phyloP scores from a whole-genome alignment of 2,113 vertebrate genomes.

The Ramphastos sulfuratus region DNA sequence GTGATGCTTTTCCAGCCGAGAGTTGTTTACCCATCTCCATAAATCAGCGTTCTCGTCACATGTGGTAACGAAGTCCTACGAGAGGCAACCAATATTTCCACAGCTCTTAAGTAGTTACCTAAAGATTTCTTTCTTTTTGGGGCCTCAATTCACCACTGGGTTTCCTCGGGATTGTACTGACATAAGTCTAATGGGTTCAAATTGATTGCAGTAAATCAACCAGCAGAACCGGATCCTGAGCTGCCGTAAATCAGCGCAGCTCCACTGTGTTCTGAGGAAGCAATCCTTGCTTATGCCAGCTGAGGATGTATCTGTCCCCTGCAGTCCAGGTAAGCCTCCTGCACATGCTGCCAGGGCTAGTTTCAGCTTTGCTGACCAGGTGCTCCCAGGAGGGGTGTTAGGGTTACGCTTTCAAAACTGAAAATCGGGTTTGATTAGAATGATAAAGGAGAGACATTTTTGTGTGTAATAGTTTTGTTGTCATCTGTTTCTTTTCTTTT shows the following conservation, averaged over 20 bases:
- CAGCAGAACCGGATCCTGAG: neutral
- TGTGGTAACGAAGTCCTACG: slow-evolving; percentile 25
- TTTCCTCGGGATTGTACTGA: slow-evolving; percentile 40
- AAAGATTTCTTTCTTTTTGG: slow-evolving; percentile 38
- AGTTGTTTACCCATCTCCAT: slow-evolving; percentile 44
- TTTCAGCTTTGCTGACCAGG: neutral
- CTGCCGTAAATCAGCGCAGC: slow-evolving; percentile 22
- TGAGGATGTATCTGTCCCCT: neutral
- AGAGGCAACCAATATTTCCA: slow-evolving; percentile 12
- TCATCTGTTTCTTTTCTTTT: neutral
- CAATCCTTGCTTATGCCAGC: neutral
- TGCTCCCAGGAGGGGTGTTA: slow-evolving; percentile 22
- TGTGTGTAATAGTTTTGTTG: neutral
- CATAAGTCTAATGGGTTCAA: slow-evolving; percentile 42
- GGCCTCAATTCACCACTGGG: slow-evolving; percentile 25
- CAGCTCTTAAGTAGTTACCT: slow-evolving; percentile 2
- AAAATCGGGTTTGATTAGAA: slow-evolving; percentile 20
- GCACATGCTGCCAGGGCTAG: neutral
- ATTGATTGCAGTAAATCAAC: slow-evolving; percentile 42
- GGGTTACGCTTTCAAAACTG: neutral
- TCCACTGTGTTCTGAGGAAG: neutral
- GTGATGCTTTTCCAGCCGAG: neutral
- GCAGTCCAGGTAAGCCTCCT: neutral
- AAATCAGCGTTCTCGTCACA: slow-evolving; percentile 60
- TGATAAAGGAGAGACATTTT: slow-evolving; percentile 9